These are phyloP conservation scores for Coregonus ussuriensis DNA, from an alignment of 2,797 vertebrate species.

Conservation along the genomic window DNA sequence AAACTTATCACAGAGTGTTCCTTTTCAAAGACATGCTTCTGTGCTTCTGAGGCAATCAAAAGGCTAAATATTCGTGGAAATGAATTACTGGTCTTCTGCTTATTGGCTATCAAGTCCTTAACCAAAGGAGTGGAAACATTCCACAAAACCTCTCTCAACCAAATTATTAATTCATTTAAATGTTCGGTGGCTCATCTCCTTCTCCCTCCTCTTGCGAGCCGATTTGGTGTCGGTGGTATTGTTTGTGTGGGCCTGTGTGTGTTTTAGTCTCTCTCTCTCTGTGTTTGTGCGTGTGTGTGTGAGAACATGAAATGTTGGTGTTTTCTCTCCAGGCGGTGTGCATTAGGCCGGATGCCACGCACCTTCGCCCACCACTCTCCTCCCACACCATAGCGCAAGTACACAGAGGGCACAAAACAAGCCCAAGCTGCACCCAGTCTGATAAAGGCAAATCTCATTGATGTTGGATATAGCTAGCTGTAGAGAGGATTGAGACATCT, in stretches of 20 bases:
- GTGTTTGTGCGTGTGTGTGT: conserved; percentile 44
- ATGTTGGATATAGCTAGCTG: conserved; percentile 73
- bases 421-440: conserved; percentile 82
- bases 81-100: too few relatives aligned
- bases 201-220: too few relatives aligned
- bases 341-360: conserved; percentile 82
- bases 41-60: too few relatives aligned
- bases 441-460: conserved; percentile 85
- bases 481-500: conserved; percentile 65
- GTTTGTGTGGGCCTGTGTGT: not conserved
- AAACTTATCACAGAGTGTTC: too few relatives aligned
- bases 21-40: too few relatives aligned
- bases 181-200: too few relatives aligned
- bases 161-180: not conserved
- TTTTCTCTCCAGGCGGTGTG: conserved; percentile 79
- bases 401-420: conserved; percentile 80
- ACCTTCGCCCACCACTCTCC: conserved; percentile 85
- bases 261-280: not conserved
- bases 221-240: not conserved
- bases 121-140: not conserved
- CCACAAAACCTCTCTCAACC: not conserved
- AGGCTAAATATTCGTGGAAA: not conserved
- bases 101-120: not conserved
- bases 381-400: conserved; percentile 78
- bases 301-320: conserved; percentile 79